Evolutionary conservation across 1,140 invertebrate species (phyloP).

Genomic region (Drosophila kanapiae): DNA sequence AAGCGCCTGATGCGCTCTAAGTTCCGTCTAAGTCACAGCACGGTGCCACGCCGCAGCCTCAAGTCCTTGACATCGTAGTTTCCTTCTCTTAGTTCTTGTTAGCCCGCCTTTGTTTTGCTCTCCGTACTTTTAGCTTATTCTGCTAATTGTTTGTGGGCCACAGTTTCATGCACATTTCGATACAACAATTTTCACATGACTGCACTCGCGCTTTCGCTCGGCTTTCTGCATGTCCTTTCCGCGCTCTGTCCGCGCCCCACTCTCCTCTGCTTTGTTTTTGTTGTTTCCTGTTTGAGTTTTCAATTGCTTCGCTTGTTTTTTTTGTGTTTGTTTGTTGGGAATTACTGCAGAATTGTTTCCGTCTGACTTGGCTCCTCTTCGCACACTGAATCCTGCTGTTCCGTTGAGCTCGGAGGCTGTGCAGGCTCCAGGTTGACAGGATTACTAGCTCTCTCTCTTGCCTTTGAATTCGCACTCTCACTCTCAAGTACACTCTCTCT

Average conservation of each 20-base stretch:
- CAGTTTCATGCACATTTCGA: slow-evolving; percentile 66
- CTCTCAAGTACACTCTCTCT: not conserved
- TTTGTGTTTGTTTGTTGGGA: slow-evolving; percentile 12
- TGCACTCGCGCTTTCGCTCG: slow-evolving; percentile 30
- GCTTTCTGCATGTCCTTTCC: not conserved
- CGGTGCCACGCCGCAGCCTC: slow-evolving; percentile 4
- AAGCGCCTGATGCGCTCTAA: slow-evolving; percentile 37
- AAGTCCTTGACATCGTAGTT: slow-evolving; percentile 71
- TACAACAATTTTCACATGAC: slow-evolving; percentile 66
- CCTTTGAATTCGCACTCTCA: not conserved
- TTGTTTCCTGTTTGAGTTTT: slow-evolving; percentile 26
- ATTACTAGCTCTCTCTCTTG: slow-evolving; percentile 10
- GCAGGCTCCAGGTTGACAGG: slow-evolving; percentile 24
- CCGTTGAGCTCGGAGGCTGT: slow-evolving; percentile 55
- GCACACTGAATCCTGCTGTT: slow-evolving; percentile 38
- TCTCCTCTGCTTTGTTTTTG: slow-evolving; percentile 2
- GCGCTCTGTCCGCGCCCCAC: not conserved
- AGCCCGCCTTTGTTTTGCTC: slow-evolving; percentile 37
- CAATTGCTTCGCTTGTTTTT: slow-evolving; percentile 16
- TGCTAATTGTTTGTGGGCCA: slow-evolving; percentile 64
- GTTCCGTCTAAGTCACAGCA: slow-evolving; percentile 10
- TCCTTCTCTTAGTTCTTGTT: not conserved
- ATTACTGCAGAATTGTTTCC: slow-evolving; percentile 42
- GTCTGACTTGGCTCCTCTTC: slow-evolving; percentile 53
- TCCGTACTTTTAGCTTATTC: slow-evolving; percentile 1